phyloP scores from a whole-genome alignment of 2,888 invertebrate species.

The Zonitis immaculata region DNA sequence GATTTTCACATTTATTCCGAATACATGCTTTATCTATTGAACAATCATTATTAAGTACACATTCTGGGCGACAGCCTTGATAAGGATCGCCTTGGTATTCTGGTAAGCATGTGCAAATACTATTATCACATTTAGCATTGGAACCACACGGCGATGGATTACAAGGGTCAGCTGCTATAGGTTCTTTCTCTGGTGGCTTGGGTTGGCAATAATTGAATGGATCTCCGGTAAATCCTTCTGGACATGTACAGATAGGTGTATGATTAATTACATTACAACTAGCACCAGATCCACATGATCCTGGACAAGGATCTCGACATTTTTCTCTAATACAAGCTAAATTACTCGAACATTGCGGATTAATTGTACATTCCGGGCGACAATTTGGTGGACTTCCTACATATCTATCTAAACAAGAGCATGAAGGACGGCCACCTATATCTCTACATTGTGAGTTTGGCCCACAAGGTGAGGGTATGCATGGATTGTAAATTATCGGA shows the following conservation, averaged over 20 bases:
- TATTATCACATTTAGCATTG: slow-evolving; percentile 65
- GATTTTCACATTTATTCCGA: slow-evolving; percentile 63
- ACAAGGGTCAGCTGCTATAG: slow-evolving; percentile 42
- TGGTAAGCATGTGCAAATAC: slow-evolving; percentile 63
- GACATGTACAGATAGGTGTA: slow-evolving; percentile 62
- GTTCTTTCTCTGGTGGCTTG: slow-evolving; percentile 37
- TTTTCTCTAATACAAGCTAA: slow-evolving; percentile 54
- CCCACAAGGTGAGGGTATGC: slow-evolving; percentile 57
- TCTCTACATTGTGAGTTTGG: slow-evolving; percentile 55
- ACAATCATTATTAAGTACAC: slow-evolving; percentile 68
- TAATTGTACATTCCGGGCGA: slow-evolving; percentile 54
- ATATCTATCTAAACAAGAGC: slow-evolving; percentile 52
- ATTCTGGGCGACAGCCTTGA: slow-evolving; percentile 65
- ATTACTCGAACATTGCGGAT: slow-evolving; percentile 53
- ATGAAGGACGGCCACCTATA: slow-evolving; percentile 51
- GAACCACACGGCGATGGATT: slow-evolving; percentile 58
- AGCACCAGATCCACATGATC: slow-evolving; percentile 60
- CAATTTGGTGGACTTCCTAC: slow-evolving; percentile 55
- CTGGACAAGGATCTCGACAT: slow-evolving; percentile 62
- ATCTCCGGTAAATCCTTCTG: slow-evolving; percentile 60
- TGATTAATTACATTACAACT: slow-evolving; percentile 63
- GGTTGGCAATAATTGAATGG: slow-evolving; percentile 51
- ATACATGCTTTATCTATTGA: slow-evolving; percentile 64
- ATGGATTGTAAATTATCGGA: slow-evolving; percentile 45
- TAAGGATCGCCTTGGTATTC: slow-evolving; percentile 71